A percentile compares a stretch with the other conserved stretches of the same genome.
These are phyloP conservation scores for Denticeps clupeoides DNA, from an alignment of 2,797 vertebrate species.

Conservation along the genomic window DNA sequence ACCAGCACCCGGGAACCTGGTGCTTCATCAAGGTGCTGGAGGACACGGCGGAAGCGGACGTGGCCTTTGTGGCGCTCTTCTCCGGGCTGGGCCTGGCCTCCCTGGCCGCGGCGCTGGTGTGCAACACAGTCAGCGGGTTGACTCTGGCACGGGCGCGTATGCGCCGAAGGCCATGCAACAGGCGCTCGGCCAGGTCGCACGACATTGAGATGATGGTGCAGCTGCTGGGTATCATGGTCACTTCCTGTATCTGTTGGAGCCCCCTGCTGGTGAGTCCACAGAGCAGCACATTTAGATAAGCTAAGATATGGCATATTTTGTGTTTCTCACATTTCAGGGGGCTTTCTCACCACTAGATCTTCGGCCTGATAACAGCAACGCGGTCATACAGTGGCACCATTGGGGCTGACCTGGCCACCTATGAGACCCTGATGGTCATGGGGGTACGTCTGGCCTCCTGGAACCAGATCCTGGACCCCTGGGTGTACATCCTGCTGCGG, in stretches of 20 bases:
- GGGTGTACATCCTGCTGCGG: constrained; percentile 84
- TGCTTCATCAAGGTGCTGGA: constrained; percentile 72
- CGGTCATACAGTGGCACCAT: constrained; percentile 44
- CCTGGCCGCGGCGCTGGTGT: constrained; percentile 63
- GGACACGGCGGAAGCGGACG: constrained; percentile 45
- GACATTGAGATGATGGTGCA: constrained; percentile 89
- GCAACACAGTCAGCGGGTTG: constrained; percentile 75
- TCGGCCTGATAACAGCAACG: constrained; percentile 61
- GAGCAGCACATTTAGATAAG: not conserved
- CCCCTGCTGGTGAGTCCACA: constrained; percentile 72
- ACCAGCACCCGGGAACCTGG: constrained; percentile 76
- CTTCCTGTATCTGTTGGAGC: constrained; percentile 83
- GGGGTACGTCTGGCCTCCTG: constrained; percentile 75
- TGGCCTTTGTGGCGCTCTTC: constrained; percentile 68
- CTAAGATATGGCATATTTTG: not conserved
- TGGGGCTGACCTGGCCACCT: constrained; percentile 36
- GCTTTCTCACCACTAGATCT: constrained; percentile 50
- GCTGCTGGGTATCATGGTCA: constrained; percentile 78
- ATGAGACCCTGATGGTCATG: constrained; percentile 59
- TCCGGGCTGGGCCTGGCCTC: constrained; percentile 70
- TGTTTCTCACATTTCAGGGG: not conserved
- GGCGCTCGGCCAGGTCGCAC: constrained; percentile 59
- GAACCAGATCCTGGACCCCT: constrained; percentile 87
- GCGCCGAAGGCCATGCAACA: constrained; percentile 45
- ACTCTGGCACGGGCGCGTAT: constrained; percentile 67